Evolutionary conservation across 2,113 vertebrate genomes (phyloP), one percentile per base, ranked within the genome.

Genomic region (Coptodon bakossiorum): DNA sequence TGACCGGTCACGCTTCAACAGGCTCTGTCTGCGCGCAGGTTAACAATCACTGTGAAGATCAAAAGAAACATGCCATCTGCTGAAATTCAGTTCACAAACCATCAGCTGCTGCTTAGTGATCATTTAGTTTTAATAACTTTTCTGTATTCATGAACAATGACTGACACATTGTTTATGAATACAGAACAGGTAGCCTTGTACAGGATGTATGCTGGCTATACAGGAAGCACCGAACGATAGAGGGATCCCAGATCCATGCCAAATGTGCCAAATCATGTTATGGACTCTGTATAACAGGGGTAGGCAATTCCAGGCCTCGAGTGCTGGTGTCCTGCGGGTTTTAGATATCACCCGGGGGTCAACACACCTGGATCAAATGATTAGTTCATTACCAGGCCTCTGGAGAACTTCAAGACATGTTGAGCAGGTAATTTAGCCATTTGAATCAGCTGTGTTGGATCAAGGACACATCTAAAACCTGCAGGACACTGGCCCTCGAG

Each of bases 401-500:
- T 34, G 16, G 57, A 61, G 57, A 0, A 34, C 57, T 61, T 19
- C 16, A 34, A 10, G 3, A 19, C 29, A 61, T 19, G 16, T 19
- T 19, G 57, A 61, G 57, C 0, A 61, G 16, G 0, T 61, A 1
- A 61, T 61, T 61, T 61, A 34, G 29, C 29, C 5, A 34, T 34
- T 63, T 63, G 0, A 19, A 34, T 63, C 29, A 11, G 59, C 16
- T 19, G 16, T 63, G 0, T 4, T 63, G 9, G 1, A 34, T 34
- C 59, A 63, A 34, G 29, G 29, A 34, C 16, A 19, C 29, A 63
- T 34, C 59, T 63, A 63, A 63, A 63, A 11, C 29, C 29, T 63
- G 59, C 29, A 63, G 5, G 29, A 61, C 57, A 19, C 3, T 0
- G 0, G 9, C 29, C 0, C 29, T 1, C 1, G 16, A 63, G 59